phyloP scores from a whole-genome alignment of 2,888 invertebrate genomes.

The Prenolepis imparis region DNA sequence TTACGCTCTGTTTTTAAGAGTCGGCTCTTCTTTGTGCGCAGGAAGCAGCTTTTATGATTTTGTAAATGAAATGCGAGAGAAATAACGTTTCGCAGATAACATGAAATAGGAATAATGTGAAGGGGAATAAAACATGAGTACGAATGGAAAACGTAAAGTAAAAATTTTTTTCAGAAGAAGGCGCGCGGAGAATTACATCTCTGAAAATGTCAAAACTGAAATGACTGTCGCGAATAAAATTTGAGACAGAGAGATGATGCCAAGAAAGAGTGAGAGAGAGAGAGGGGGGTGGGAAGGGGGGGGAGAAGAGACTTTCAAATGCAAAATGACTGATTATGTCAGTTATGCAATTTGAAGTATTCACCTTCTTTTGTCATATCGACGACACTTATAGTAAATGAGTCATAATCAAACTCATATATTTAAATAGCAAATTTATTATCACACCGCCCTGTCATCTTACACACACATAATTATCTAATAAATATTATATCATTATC shows the following conservation, averaged over 20 bases:
- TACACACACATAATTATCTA: slow-evolving; percentile 14
- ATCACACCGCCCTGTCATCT: too few relatives aligned
- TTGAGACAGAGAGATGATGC: not conserved
- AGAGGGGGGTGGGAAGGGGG: too few relatives aligned
- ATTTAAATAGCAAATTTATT: not conserved
- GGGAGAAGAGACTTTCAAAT: not conserved
- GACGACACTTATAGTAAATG: not conserved
- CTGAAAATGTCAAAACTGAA: slow-evolving; percentile 22
- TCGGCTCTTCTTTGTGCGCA: not conserved
- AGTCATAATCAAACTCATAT: not conserved
- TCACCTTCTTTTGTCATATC: not conserved
- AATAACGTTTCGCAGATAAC: slow-evolving; percentile 27
- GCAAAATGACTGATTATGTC: not conserved
- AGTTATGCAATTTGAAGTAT: not conserved
- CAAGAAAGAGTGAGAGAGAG: not conserved
- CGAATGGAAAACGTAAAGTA: not conserved
- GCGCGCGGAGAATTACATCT: not conserved
- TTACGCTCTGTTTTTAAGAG: not conserved
- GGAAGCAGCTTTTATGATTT: slow-evolving; percentile 12
- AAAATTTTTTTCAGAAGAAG: not conserved
- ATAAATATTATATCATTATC: not conserved
- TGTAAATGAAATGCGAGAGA: slow-evolving; percentile 15
- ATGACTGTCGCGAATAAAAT: not conserved
- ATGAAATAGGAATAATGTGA: slow-evolving; percentile 17
- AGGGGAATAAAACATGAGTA: slow-evolving; percentile 16